These are phyloP conservation scores for Nibea coibor DNA, from an alignment of 2,113 vertebrate species.

Conservation along the genomic window DNA sequence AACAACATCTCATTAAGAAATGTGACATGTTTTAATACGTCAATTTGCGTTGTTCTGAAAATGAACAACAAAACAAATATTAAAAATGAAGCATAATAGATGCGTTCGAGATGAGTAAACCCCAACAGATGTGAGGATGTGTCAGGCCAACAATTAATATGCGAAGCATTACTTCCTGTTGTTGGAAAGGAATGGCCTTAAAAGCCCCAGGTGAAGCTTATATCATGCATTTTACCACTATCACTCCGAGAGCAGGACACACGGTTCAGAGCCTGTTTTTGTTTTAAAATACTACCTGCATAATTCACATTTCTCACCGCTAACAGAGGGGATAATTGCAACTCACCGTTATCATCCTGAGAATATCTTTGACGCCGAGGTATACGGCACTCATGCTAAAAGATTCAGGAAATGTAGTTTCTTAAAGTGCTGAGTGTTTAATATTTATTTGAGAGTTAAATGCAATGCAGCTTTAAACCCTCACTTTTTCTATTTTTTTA, in stretches of 20 bases:
- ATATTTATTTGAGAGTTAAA: background rate
- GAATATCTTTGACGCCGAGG: conserved; percentile 7
- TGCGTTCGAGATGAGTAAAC: conserved; percentile 2
- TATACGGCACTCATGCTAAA: background rate
- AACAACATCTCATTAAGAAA: conserved; percentile 52
- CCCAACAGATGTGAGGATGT: conserved; percentile 11
- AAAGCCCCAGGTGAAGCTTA: background rate
- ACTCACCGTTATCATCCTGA: conserved; percentile 2
- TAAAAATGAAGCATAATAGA: conserved; percentile 25
- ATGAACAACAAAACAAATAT: conserved; percentile 26
- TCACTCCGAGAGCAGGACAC: background rate
- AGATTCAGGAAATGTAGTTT: conserved; percentile 20
- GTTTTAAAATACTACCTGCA: background rate
- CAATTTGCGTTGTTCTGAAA: conserved; percentile 7
- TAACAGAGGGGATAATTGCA: conserved; percentile 6
- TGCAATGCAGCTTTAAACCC: conserved; percentile 9
- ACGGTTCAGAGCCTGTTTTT: background rate
- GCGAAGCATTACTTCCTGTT: background rate
- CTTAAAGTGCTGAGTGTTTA: background rate
- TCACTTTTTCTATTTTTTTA: conserved; percentile 1
- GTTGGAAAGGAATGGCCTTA: background rate
- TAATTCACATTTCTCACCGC: conserved; percentile 8
- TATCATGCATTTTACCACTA: background rate
- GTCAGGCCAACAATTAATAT: background rate
- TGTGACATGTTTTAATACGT: conserved; percentile 27